Evolutionary conservation across 2,113 vertebrate genomes (phyloP), one percentile per base, ranked within the genome.

Genomic region (Vidua chalybeata): DNA sequence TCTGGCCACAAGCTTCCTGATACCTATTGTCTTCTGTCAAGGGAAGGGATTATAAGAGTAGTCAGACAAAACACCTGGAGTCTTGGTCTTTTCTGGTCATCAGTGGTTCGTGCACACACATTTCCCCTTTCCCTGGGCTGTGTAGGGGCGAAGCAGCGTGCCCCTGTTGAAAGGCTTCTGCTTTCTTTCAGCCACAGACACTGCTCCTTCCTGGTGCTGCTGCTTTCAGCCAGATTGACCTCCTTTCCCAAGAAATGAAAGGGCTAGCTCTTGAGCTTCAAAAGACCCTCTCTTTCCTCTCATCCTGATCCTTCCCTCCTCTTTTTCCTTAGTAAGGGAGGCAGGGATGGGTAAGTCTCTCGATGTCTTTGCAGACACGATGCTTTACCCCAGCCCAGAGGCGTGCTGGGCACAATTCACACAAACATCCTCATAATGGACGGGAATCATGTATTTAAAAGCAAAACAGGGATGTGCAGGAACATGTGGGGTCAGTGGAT

Each of bases 131-230:
- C 6, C 15, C 23, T 28, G 45, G 56, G 48, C 66, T 71, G 31
- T 18, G 35, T 1, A 27, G 20, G 8, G 8, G 20, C 6, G 6
- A 74, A 58, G 46, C 6, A 2, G 21, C 0, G 2, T 45, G 37
- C 1, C 31, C 15, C 13, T 2, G 0, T 35, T 35, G 72, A 45
- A 79, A 80, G 20, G 64, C 7, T 94, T 49, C 37, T 78, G 46
- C 59, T 58, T 54, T 81, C 15, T 1, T 15, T 59, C 49, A 43
- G 49, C 31, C 20, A 27, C n/a, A 49, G 46, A 46, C 24, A 3
- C 39, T n/a, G 49, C 39, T 84, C 24, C 46, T 56, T 89, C 51
- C 55, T 58, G 28, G 28, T 39, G 55, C 35, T 43, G 77, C 78
- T 61, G 63, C 68, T 84, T 67, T 43, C 84, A 26, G 10, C 23